These are phyloP conservation scores for Melipona quadrifasciata DNA, from an alignment of 1,140 invertebrate species.

Conservation along the genomic window DNA sequence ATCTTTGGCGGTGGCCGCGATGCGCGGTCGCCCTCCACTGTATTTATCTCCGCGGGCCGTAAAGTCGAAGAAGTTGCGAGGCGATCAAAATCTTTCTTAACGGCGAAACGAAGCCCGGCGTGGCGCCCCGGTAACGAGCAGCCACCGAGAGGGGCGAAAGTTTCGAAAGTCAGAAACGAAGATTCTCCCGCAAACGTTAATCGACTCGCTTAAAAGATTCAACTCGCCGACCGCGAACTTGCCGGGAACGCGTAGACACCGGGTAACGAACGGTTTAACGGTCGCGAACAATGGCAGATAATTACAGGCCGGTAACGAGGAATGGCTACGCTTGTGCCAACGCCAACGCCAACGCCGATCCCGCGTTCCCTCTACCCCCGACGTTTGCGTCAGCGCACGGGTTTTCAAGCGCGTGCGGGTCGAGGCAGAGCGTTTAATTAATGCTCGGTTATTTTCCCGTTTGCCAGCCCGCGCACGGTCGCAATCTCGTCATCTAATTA, in stretches of 20 bases:
- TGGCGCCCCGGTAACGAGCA: constrained; percentile 18
- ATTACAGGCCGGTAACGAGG: constrained; percentile 38
- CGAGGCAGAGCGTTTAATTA: constrained; percentile 44
- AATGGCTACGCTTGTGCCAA: background rate
- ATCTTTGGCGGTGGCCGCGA: constrained; percentile 24
- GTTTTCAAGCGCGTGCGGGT: background rate
- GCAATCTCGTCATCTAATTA: constrained; percentile 41
- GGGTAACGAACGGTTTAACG: constrained; percentile 33
- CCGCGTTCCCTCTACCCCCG: too few relatives aligned
- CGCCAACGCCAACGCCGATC: background rate
- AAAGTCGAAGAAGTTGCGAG: constrained; percentile 34
- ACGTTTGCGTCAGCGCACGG: constrained; percentile 1
- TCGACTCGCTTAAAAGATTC: constrained; percentile 33
- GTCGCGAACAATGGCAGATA: constrained; percentile 38
- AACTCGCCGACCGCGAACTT: background rate
- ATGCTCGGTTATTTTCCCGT: constrained; percentile 45
- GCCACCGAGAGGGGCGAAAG: background rate
- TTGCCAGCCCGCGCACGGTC: background rate
- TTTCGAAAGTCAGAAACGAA: background rate
- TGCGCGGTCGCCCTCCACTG: background rate
- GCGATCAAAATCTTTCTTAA: constrained; percentile 44
- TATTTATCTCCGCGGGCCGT: constrained; percentile 31
- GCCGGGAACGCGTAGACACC: constrained; percentile 2
- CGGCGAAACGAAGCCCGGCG: constrained; percentile 9
- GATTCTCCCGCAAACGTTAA: constrained; percentile 17